Conservation (phyloP, 2,113 vertebrate genomes). For the Anguilla rostrata region DNA sequence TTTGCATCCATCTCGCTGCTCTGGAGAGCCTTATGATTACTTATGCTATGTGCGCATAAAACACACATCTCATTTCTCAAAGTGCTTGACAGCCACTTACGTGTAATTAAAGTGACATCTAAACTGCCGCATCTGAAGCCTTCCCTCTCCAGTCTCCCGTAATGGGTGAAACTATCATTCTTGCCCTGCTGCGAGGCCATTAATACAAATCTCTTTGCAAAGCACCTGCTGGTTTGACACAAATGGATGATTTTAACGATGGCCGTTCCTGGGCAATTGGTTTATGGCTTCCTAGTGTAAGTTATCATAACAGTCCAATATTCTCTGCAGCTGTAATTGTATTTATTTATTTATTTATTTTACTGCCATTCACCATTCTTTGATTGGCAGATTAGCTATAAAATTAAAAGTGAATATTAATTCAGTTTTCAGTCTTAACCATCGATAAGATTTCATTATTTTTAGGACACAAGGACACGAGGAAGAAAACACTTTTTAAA, state of each 20-base stretch:
- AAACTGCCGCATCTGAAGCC: not conserved
- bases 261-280: not conserved
- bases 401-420: not conserved
- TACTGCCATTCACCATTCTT: not conserved
- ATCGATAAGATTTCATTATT: not conserved
- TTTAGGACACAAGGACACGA: too few species aligned
- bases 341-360: not conserved
- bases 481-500: too few species aligned
- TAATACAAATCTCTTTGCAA: slow-evolving; percentile 4
- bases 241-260: slow-evolving; percentile 5
- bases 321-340: not conserved
- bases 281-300: not conserved
- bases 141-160: not conserved
- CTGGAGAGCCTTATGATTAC: not conserved
- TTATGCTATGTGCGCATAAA: not conserved
- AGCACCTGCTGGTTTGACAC: slow-evolving; percentile 2
- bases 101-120: slow-evolving; percentile 7
- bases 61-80: not conserved
- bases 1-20: not conserved
- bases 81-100: slow-evolving; percentile 6
- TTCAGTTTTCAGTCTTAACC: too few species aligned
- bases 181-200: not conserved
- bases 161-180: not conserved
- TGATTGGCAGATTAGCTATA: not conserved
- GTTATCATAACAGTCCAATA: not conserved